Base-by-base conservation (phyloP, 2,888 invertebrate species). In the Acrobasis suavella region DNA sequence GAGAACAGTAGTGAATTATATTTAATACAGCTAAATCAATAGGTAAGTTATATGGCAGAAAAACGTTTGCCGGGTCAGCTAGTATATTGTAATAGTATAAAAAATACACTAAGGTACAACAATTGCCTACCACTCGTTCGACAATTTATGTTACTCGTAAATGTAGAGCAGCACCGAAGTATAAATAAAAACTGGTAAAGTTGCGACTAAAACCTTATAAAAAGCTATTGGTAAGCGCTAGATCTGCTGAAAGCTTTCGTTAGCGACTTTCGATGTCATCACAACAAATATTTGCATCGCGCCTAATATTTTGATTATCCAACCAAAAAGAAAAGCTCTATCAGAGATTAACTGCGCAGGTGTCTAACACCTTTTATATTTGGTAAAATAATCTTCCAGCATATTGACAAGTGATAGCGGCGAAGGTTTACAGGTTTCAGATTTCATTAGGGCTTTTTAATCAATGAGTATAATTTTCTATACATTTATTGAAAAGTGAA, bases 271-370 rank as follows among this genome's bases (percentile, higher is more conserved):
- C 63, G 63, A 67, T 68, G 68, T 69, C 76, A 78, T 78, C 80
- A 74, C 72, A 74, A 71, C 79, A 80, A 85, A 84, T 83, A 82
- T 81, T 82, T 79, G 76, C 78, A 69, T 76, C 67, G 69, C 74
- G 67, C 72, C 72, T 69, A 74, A 77, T 76, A 73, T 66, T 56
- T 62, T 72, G 75, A 69, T 66, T 69, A 83, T 46, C 63, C 84
- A 75, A 65, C 69, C 62, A 77, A 78, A 76, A 71, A 70, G 59
- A 76, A 71, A 70, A 71, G 71, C 37, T 52, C 50, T 58, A 46
- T 15, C 38, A 16, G 6, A 49, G 32, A 55, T 2, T n/a, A 5
- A n/a, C 46, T 9, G 9, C 17, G 56, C 51, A 15, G 6, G 9
- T 38, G 32, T 9, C 0, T 12, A n/a, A 42, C 37, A 50, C 22